A percentile compares a stretch with the other conserved stretches of the same genome.
Evolutionary conservation across 2,888 invertebrate genomes (phyloP).

Genomic region (Bimastos eiseni): DNA sequence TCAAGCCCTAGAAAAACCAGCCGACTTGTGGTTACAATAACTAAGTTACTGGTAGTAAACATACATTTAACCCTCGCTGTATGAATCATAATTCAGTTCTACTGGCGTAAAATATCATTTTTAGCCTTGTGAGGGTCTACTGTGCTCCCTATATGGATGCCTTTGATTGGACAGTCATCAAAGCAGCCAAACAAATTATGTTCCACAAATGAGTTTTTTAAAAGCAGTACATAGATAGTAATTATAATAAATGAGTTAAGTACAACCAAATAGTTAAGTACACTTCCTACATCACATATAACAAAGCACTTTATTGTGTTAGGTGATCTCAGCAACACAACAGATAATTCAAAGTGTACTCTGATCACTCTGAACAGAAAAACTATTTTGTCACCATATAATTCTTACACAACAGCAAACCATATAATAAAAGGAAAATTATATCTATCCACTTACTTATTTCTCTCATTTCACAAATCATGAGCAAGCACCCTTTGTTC

Average conservation of each 20-base stretch:
- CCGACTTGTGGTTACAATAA: neutral
- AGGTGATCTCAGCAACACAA: neutral
- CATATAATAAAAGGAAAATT: neutral
- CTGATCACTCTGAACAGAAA: neutral
- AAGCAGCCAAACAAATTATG: neutral
- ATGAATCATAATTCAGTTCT: neutral
- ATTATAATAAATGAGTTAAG: neutral
- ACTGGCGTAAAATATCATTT: neutral
- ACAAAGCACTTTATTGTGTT: neutral
- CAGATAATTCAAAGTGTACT: neutral
- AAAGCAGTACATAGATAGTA: neutral
- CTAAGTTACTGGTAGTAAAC: neutral
- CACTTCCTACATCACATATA: neutral
- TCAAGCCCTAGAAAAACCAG: neutral
- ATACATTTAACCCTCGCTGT: neutral
- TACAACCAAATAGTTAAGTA: too few relatives aligned
- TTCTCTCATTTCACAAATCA: neutral
- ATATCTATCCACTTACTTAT: neutral
- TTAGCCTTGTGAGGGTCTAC: neutral
- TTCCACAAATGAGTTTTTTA: neutral
- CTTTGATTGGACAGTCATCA: too few relatives aligned
- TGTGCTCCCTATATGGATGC: neutral
- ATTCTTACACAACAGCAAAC: neutral
- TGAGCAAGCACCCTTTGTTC: neutral
- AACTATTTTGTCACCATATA: neutral